These are phyloP conservation scores for Ctenopoma multispine DNA, from an alignment of 2,797 vertebrate species.

Conservation along the genomic window DNA sequence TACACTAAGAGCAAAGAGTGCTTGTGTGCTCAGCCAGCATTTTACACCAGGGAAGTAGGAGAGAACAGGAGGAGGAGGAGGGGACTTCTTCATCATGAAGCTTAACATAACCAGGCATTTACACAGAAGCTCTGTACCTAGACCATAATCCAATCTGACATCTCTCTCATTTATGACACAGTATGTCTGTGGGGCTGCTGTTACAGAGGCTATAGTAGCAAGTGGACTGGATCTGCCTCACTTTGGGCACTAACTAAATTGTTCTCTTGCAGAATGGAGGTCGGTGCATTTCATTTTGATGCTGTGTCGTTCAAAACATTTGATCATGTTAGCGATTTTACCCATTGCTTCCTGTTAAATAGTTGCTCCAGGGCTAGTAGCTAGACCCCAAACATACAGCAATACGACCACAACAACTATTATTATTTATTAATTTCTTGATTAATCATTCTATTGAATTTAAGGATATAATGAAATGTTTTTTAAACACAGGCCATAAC, in stretches of 20 bases:
- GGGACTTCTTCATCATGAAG: constrained; percentile 53
- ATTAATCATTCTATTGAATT: background rate
- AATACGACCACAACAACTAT: background rate
- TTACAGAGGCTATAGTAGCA: constrained; percentile 38
- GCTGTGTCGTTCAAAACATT: background rate
- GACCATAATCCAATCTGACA: constrained; percentile 67
- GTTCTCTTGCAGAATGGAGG: constrained; percentile 15
- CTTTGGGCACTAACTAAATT: constrained; percentile 26
- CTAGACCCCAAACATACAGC: too few species aligned
- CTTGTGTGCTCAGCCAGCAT: constrained; percentile 21
- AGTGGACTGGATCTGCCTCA: constrained; percentile 48
- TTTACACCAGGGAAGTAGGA: constrained; percentile 25
- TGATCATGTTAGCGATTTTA: background rate
- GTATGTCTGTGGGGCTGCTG: constrained; percentile 52
- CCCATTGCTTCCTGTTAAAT: background rate
- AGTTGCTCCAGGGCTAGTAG: background rate
- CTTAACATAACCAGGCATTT: constrained; percentile 65
- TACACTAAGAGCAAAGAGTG: constrained; percentile 22
- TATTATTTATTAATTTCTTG: background rate
- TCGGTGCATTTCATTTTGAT: constrained; percentile 3
- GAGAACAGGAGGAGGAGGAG: constrained; percentile 9
- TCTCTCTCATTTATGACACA: constrained; percentile 70
- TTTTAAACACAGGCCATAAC: too few species aligned
- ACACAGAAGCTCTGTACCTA: constrained; percentile 57
- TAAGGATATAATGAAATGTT: background rate